Percentiles rank a stretch among this genome's conserved stretches.
Evolutionary conservation across 2,888 invertebrate species (phyloP).

Genomic region (Sipha maydis): DNA sequence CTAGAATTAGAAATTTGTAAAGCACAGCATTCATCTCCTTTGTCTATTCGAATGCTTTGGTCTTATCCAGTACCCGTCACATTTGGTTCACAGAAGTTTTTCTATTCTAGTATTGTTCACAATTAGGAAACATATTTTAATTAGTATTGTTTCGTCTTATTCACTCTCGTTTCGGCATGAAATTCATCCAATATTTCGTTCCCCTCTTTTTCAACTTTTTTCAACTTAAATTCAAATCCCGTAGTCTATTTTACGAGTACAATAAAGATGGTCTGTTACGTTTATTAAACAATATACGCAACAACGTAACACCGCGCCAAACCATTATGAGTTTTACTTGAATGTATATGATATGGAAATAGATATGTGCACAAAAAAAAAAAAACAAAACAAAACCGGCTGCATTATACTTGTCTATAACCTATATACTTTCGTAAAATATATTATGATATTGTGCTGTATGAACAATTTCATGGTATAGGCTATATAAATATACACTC

Average conservation of each 20-base stretch:
- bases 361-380: no score
- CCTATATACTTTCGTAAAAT: no score
- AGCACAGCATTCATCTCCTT: not conserved
- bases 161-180: not conserved
- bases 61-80: not conserved
- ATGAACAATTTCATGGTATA: no score
- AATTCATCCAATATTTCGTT: not conserved
- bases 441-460: no score
- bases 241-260: not conserved
- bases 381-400: no score
- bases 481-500: no score
- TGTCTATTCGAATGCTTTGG: not conserved
- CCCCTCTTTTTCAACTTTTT: not conserved
- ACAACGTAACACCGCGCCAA: not conserved
- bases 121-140: not conserved
- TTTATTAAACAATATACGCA: not conserved
- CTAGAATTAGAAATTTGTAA: not conserved
- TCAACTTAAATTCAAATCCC: not conserved
- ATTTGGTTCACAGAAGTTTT: not conserved
- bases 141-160: not conserved
- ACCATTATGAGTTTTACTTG: no score
- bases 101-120: not conserved
- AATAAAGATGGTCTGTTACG: slow-evolving; percentile 9
- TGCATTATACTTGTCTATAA: not conserved
- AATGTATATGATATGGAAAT: no score